A percentile compares a stretch with the other conserved stretches of the same genome.
phyloP scores from a whole-genome alignment of 2,797 vertebrate genomes.

The Siniperca undulata region DNA sequence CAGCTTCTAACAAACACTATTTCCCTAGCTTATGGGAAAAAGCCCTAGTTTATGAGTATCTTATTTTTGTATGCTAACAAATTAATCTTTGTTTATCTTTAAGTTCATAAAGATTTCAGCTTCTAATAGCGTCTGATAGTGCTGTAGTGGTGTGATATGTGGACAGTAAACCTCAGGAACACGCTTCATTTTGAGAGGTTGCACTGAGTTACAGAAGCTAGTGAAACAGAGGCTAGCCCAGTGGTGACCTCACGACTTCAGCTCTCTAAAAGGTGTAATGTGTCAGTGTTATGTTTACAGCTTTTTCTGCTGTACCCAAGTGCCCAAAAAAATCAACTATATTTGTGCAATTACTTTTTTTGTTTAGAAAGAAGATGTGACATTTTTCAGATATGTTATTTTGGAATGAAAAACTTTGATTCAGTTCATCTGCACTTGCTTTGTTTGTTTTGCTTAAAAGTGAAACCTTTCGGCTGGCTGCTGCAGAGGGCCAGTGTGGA shows the following conservation, averaged over 20 bases:
- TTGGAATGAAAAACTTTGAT: background rate
- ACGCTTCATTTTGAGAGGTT: too few species aligned
- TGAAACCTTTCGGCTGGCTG: background rate
- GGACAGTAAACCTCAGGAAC: background rate
- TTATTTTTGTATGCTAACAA: too few species aligned
- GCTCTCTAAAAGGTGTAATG: conserved; percentile 2
- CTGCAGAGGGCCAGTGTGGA: background rate
- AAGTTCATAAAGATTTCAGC: background rate
- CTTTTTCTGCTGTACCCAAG: background rate
- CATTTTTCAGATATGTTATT: background rate
- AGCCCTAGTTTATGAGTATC: background rate
- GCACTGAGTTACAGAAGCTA: too few species aligned
- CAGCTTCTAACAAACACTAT: background rate
- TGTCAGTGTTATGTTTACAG: background rate
- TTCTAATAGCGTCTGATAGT: background rate
- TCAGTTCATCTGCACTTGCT: background rate
- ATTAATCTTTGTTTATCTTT: background rate
- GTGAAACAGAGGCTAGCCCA: too few species aligned
- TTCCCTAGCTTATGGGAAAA: background rate
- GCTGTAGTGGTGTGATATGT: background rate
- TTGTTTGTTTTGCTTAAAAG: background rate
- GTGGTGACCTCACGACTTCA: background rate
- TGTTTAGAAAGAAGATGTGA: background rate
- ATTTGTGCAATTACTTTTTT: background rate
- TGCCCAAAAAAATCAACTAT: background rate